Percentiles rank a stretch among this genome's conserved stretches.
Conservation (phyloP, 2,888 invertebrate genomes). For the Orthonevra nobilis region DNA sequence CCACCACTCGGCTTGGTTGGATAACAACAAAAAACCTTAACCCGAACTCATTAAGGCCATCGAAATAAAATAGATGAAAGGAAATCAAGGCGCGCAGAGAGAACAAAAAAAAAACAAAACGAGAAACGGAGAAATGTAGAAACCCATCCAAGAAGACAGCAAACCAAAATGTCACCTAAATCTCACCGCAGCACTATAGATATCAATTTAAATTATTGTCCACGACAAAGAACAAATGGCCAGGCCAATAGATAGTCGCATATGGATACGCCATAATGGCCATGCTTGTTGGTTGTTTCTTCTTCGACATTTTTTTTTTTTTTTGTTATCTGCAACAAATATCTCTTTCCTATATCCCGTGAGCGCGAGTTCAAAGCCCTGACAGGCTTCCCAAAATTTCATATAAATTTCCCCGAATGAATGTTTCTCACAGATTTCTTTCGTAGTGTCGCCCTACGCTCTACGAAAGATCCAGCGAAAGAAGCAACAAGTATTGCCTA, state of each 20-base stretch:
- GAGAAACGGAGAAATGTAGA: too few relatives aligned
- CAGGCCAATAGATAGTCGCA: conserved; percentile 28
- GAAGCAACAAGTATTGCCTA: conserved; percentile 33
- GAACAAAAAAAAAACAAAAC: too few relatives aligned
- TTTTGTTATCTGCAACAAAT: conserved; percentile 59
- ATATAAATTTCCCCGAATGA: conserved; percentile 70
- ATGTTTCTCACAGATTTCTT: conserved; percentile 67
- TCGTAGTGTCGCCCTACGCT: not conserved
- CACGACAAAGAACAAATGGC: conserved; percentile 42
- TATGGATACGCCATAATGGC: conserved; percentile 5
- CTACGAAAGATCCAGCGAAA: conserved; percentile 17
- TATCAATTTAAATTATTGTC: conserved; percentile 68
- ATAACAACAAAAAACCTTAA: too few relatives aligned
- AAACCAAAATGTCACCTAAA: conserved; percentile 60
- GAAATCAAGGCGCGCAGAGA: too few relatives aligned
- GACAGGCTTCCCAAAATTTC: conserved; percentile 70
- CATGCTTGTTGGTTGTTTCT: conserved; percentile 41
- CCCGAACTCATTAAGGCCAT: conserved; percentile 68
- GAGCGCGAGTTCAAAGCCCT: conserved; percentile 67
- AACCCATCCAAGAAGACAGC: conserved; percentile 25
- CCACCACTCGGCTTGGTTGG: too few relatives aligned
- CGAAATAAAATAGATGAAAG: conserved; percentile 59
- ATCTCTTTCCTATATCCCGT: conserved; percentile 64
- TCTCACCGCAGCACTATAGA: conserved; percentile 45
- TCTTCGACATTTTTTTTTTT: conserved; percentile 60